Conservation (phyloP, 2,797 vertebrate genomes). For the Gymnothorax javanicus region DNA sequence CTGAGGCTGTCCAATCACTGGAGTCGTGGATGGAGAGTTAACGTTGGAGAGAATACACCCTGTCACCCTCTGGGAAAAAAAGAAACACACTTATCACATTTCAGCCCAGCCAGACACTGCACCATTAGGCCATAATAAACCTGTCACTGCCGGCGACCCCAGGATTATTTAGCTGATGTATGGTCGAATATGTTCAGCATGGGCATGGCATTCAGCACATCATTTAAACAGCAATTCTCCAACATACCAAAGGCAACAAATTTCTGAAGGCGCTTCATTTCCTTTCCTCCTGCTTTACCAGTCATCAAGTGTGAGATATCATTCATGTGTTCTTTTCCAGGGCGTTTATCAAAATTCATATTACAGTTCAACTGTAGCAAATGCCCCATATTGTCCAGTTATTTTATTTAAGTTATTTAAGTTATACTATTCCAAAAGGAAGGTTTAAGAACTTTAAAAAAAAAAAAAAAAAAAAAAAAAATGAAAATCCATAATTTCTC, state of each 20-base stretch:
- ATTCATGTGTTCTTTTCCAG: not conserved
- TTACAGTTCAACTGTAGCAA: no score
- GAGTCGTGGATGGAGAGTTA: slow-evolving; percentile 91
- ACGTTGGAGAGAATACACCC: slow-evolving; percentile 98
- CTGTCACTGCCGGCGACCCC: not conserved
- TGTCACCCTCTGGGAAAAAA: slow-evolving; percentile 84
- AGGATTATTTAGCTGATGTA: not conserved
- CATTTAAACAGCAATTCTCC: not conserved
- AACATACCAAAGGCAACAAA: not conserved
- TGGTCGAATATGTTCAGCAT: not conserved
- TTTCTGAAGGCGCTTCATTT: not conserved
- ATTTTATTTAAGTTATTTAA: no score
- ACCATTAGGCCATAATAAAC: not conserved
- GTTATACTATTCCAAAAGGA: no score
- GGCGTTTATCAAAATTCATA: not conserved
- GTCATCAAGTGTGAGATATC: not conserved
- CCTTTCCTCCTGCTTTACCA: not conserved
- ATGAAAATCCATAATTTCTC: no score
- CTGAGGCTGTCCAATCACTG: slow-evolving; percentile 93
- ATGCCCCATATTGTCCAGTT: no score
- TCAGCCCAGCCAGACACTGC: not conserved
- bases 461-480: no score
- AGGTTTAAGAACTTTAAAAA: no score
- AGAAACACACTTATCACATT: slow-evolving; percentile 19
- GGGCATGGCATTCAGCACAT: not conserved